Percentiles rank a stretch among this genome's conserved stretches.
phyloP scores from a whole-genome alignment of 2,888 invertebrate species.

The Drosophila mimica region DNA sequence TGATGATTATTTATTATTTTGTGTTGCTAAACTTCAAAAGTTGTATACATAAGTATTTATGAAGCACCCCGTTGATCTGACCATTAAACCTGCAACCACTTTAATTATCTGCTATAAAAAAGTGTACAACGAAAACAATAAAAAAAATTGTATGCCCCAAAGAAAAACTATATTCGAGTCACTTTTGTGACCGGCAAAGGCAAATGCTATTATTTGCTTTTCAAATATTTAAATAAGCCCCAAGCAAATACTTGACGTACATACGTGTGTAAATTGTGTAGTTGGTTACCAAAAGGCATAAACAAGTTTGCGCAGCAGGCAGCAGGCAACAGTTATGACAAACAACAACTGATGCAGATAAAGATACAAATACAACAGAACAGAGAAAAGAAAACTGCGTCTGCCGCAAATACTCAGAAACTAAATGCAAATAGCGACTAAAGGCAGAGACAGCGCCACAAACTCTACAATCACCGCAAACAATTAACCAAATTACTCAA shows the following conservation, averaged over 20 bases:
- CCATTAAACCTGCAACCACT: conserved; percentile 53
- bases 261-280: conserved; percentile 16
- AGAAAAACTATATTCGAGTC: conserved; percentile 29
- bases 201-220: conserved; percentile 67
- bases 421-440: conserved; percentile 48
- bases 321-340: conserved; percentile 47
- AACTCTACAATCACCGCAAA: conserved; percentile 24
- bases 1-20: background rate
- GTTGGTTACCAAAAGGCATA: conserved; percentile 55
- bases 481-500: conserved; percentile 49
- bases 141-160: conserved; percentile 15
- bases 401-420: conserved; percentile 48
- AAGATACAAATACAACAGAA: conserved; percentile 41
- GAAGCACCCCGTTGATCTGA: conserved; percentile 37
- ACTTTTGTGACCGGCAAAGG: conserved; percentile 40
- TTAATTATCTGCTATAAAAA: conserved; percentile 71
- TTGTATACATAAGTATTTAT: background rate
- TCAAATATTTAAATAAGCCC: conserved; percentile 73
- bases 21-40: background rate
- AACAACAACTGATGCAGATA: conserved; percentile 60
- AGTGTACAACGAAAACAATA: conserved; percentile 24
- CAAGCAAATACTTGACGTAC: conserved; percentile 69
- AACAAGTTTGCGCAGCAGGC: conserved; percentile 66
- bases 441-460: conserved; percentile 2
- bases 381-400: conserved; percentile 21